phyloP scores from a whole-genome alignment of 2,797 vertebrate genomes.

The Anabas testudineus region DNA sequence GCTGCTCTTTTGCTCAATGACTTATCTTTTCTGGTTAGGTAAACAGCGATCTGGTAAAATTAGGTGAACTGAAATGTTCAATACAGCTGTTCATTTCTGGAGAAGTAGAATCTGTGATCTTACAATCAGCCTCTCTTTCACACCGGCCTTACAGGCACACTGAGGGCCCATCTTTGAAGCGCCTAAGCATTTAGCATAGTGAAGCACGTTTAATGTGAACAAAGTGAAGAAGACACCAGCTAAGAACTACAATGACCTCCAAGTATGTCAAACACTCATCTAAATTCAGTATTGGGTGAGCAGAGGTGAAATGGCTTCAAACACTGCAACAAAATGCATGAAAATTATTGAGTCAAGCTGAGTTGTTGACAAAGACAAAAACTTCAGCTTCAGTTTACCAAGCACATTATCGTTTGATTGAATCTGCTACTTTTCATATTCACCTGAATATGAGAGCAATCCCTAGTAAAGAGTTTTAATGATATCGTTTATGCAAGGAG shows the following conservation, averaged over 20 bases:
- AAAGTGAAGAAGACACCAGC: constrained; percentile 6
- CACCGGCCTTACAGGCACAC: constrained; percentile 14
- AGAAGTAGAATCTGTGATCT: constrained; percentile 21
- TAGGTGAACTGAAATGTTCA: constrained; percentile 27
- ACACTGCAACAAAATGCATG: not conserved
- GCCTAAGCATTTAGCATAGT: constrained; percentile 9
- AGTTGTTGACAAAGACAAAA: constrained; percentile 37
- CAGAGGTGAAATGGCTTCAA: constrained; percentile 28
- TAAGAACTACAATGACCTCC: constrained; percentile 30
- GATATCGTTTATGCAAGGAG: not conserved
- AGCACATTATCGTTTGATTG: constrained; percentile 3
- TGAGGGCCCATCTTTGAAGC: constrained; percentile 6
- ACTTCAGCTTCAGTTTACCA: not conserved
- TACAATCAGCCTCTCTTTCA: constrained; percentile 18
- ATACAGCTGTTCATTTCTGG: not conserved
- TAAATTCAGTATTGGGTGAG: constrained; percentile 15
- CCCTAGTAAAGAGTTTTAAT: constrained; percentile 1
- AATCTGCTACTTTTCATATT: not conserved
- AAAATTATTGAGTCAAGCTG: constrained; percentile 5
- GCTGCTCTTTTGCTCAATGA: not conserved
- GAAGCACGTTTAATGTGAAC: constrained; percentile 24
- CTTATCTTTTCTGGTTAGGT: not conserved
- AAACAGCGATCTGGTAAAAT: constrained; percentile 5
- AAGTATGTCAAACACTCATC: constrained; percentile 29
- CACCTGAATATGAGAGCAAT: constrained; percentile 1